phyloP scores from a whole-genome alignment of 2,888 invertebrate genomes.

The Phortica okadai region DNA sequence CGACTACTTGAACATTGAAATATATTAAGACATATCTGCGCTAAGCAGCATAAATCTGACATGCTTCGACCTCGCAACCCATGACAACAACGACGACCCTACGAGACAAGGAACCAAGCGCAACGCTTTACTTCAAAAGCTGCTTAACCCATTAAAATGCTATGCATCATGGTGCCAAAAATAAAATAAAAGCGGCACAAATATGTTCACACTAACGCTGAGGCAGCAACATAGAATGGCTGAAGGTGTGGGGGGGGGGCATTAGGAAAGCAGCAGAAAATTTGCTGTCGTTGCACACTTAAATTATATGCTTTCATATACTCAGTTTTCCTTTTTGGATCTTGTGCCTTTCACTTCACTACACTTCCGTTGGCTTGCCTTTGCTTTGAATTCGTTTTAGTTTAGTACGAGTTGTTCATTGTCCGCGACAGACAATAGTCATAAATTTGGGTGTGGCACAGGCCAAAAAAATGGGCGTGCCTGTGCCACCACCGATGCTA shows the following conservation, averaged over 20 bases:
- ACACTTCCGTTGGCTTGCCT: background rate
- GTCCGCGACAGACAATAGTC: constrained; percentile 70
- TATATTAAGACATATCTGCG: constrained; percentile 2
- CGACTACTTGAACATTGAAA: background rate
- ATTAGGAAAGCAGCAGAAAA: background rate
- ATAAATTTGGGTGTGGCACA: constrained; percentile 60
- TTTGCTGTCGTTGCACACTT: constrained; percentile 23
- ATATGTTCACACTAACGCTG: background rate
- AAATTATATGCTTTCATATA: constrained; percentile 12
- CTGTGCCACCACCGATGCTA: constrained; percentile 10
- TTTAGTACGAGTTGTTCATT: constrained; percentile 73
- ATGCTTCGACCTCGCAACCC: constrained; percentile 9
- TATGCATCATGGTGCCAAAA: background rate
- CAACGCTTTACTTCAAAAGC: background rate
- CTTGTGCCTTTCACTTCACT: background rate
- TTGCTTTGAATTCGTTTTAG: constrained; percentile 53
- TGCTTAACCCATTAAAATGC: constrained; percentile 21
- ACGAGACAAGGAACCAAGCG: background rate
- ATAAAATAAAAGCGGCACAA: background rate
- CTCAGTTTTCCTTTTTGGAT: background rate
- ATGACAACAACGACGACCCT: background rate
- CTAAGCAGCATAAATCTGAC: constrained; percentile 35
- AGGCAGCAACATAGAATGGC: too few relatives aligned
- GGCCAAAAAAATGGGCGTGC: background rate
- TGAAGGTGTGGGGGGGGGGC: too few relatives aligned